phyloP scores from a whole-genome alignment of 53 echinoderm and acorn worm genomes.

The Apostichopus leukothele region DNA sequence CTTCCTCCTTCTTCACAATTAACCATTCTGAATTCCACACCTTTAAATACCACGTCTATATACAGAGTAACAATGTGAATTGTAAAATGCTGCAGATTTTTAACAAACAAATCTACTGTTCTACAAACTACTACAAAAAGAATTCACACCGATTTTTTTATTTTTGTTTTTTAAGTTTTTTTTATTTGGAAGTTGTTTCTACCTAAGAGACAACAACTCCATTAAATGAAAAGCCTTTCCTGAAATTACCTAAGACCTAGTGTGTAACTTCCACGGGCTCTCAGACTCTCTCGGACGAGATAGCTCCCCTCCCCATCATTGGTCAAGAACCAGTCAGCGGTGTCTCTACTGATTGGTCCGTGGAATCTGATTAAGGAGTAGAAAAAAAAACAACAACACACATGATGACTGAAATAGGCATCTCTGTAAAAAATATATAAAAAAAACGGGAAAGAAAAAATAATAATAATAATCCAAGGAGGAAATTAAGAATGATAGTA shows the following conservation, averaged over 20 bases:
- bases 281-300: conserved; percentile 86
- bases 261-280: conserved; percentile 88
- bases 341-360: conserved; percentile 86
- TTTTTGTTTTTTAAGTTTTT: no score
- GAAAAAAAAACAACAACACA: neutral
- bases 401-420: neutral
- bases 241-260: conserved; percentile 77
- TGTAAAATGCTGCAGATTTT: no score
- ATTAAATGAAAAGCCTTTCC: no score
- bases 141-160: no score
- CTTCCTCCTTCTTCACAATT: no score
- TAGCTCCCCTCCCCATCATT: conserved; percentile 94
- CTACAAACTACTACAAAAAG: no score
- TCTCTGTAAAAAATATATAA: neutral
- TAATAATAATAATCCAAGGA: neutral
- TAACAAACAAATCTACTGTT: no score
- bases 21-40: no score
- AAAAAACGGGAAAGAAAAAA: neutral
- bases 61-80: no score
- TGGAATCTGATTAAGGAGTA: conserved; percentile 68
- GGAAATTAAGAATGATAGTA: neutral
- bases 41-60: no score
- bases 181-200: neutral
- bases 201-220: no score
- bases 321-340: conserved; percentile 73